Conservation (phyloP, 1,140 invertebrate species). For the Trialeurodes vaporariorum region DNA sequence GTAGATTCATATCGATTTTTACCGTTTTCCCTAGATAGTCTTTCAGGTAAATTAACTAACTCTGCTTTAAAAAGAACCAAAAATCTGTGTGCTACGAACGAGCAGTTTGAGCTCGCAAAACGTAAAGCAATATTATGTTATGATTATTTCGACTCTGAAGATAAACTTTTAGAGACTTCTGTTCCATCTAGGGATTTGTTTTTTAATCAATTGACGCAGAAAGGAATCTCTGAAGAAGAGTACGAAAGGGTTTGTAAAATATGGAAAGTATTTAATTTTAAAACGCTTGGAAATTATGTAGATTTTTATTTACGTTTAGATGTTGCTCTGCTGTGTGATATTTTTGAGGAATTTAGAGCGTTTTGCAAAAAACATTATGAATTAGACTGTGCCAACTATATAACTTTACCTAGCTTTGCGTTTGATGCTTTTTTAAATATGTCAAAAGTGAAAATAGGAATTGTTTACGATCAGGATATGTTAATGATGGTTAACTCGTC, state of each 20-base stretch:
- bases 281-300: not conserved
- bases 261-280: not conserved
- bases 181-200: not conserved
- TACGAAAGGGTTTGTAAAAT: not conserved
- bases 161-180: not conserved
- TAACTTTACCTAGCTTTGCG: not conserved
- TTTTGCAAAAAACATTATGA: not conserved
- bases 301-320: not conserved
- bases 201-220: not conserved
- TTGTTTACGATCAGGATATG: not conserved
- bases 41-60: not conserved
- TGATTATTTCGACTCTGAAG: not conserved
- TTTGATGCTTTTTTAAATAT: not conserved
- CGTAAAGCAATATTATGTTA: conserved; percentile 2
- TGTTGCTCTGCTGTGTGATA: not conserved
- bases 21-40: not conserved
- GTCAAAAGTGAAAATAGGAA: not conserved
- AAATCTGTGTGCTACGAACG: not conserved
- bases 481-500: not conserved
- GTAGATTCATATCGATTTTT: conserved; percentile 3
- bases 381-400: not conserved
- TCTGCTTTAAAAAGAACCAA: not conserved
- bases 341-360: not conserved
- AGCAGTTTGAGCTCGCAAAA: not conserved
- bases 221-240: not conserved